phyloP scores from a whole-genome alignment of 1,140 invertebrate genomes.

The Heliconius hewitsoni region DNA sequence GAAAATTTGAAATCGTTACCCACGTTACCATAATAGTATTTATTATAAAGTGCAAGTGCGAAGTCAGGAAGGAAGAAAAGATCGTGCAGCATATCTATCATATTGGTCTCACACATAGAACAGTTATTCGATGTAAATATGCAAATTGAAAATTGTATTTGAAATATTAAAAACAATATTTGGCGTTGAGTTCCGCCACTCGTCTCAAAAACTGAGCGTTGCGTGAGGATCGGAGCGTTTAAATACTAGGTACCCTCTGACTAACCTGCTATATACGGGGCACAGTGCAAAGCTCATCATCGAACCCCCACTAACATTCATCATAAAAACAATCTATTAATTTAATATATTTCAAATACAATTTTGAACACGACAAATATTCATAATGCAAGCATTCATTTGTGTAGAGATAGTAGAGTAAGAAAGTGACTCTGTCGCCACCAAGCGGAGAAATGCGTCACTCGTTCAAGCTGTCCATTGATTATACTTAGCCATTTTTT shows the following conservation, averaged over 20 bases:
- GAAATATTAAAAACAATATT: constrained; percentile 12
- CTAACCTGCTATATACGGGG: too few species aligned
- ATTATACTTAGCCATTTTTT: constrained; percentile 25
- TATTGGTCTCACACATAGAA: constrained; percentile 69
- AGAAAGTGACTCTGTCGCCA: constrained; percentile 50
- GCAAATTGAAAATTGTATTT: constrained; percentile 58
- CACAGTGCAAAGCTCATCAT: too few species aligned
- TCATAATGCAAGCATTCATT: constrained; percentile 67
- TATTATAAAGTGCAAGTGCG: constrained; percentile 55
- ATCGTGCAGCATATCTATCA: constrained; percentile 70
- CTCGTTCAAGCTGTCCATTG: constrained; percentile 37
- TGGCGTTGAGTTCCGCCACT: background rate
- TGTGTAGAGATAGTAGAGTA: constrained; percentile 53
- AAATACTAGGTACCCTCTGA: too few species aligned
- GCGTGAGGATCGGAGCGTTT: too few species aligned
- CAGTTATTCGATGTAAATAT: constrained; percentile 58
- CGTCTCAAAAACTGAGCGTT: too few species aligned
- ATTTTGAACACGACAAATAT: constrained; percentile 55
- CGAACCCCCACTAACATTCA: background rate
- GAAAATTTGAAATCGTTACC: background rate
- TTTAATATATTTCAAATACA: constrained; percentile 44
- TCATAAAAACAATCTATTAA: background rate
- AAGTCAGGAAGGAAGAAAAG: constrained; percentile 53
- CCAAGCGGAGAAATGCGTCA: constrained; percentile 53
- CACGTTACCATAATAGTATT: constrained; percentile 44